Evolutionary conservation across 2,888 invertebrate genomes (phyloP).

Genomic region (Lasius fuliginosus): DNA sequence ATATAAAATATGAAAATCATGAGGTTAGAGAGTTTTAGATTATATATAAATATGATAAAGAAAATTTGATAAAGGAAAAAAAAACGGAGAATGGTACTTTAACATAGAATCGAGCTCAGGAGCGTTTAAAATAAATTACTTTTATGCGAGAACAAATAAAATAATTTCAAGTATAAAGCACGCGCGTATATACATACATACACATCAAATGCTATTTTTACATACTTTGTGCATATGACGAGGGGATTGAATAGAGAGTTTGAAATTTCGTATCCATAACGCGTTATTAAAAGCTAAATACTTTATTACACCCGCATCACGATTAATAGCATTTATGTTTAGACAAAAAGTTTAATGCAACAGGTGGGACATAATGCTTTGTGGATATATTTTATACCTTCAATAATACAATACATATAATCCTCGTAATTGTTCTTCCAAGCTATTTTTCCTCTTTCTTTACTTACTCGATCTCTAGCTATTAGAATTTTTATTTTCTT

Average conservation of each 20-base stretch:
- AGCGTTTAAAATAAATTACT: neutral
- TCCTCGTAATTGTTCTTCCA: neutral
- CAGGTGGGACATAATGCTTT: constrained; percentile 27
- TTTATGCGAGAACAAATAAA: neutral
- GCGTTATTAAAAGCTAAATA: neutral
- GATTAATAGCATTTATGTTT: constrained; percentile 46
- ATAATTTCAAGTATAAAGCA: neutral
- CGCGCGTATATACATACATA: too few species aligned
- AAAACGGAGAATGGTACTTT: neutral
- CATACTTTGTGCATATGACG: neutral
- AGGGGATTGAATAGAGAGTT: neutral
- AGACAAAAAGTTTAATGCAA: constrained; percentile 51
- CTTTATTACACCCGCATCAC: constrained; percentile 3
- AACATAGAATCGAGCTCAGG: neutral
- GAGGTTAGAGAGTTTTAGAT: neutral
- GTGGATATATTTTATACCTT: neutral
- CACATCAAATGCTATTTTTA: neutral
- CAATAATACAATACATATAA: constrained; percentile 18
- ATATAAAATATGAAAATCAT: neutral
- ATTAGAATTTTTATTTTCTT: neutral
- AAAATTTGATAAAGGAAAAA: neutral
- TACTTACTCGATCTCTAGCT: neutral
- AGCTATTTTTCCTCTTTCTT: neutral
- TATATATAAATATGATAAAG: neutral
- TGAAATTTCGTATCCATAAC: neutral